A percentile compares a stretch with the other conserved stretches of the same genome.
Evolutionary conservation across 2,797 vertebrate genomes (phyloP).

Genomic region (Danio aesculapii): DNA sequence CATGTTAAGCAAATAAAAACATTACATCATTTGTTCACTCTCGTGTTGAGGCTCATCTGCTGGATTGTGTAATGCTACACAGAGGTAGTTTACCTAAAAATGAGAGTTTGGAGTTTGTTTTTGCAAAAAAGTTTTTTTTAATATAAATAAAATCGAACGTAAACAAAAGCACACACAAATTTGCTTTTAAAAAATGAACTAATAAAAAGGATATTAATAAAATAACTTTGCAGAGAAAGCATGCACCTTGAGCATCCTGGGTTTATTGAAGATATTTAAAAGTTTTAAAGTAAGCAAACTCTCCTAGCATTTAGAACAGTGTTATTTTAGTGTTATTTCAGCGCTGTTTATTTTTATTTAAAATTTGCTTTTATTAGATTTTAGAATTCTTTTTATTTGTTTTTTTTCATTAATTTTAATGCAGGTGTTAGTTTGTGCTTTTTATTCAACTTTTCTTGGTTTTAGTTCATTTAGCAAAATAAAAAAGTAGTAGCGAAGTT

Average conservation of each 20-base stretch:
- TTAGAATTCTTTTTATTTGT: too few species aligned
- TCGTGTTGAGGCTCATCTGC: not conserved
- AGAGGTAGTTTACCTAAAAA: not conserved
- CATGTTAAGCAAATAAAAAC: not conserved
- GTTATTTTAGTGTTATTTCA: too few species aligned
- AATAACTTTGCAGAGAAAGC: not conserved
- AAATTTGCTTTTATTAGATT: too few species aligned
- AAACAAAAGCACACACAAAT: not conserved
- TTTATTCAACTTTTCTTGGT: too few species aligned
- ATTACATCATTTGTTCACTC: not conserved
- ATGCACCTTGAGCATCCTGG: not conserved
- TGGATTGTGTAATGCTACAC: not conserved
- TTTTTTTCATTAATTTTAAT: too few species aligned
- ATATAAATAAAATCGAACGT: not conserved
- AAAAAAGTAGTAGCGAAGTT: too few species aligned
- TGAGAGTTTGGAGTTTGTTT: not conserved
- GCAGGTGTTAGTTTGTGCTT: too few species aligned
- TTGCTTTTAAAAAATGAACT: not conserved
- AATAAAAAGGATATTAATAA: not conserved
- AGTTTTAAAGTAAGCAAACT: not conserved
- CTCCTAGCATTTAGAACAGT: not conserved
- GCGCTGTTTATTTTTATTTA: too few species aligned
- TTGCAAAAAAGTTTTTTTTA: not conserved
- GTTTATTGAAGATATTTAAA: not conserved
- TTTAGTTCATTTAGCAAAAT: too few species aligned